A percentile compares a stretch with the other conserved stretches of the same genome.
Evolutionary conservation across 2,797 vertebrate species (phyloP).

Genomic region (Phrynocephalus guinanensis): DNA sequence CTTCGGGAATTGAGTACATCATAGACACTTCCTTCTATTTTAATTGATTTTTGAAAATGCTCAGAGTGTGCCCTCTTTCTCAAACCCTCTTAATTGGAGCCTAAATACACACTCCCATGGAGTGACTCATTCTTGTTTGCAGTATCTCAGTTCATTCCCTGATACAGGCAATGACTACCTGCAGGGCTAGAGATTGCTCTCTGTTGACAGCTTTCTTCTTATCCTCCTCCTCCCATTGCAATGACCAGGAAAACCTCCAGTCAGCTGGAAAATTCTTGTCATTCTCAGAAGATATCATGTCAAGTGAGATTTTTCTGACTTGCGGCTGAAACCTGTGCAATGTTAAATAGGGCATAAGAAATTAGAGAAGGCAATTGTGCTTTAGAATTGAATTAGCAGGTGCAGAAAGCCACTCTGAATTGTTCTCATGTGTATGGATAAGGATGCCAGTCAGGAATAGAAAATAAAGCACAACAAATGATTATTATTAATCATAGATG

Average conservation of each 20-base stretch:
- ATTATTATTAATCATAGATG: neutral
- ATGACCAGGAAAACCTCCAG: constrained; percentile 36
- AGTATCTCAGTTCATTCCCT: constrained; percentile 15
- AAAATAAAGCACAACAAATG: neutral
- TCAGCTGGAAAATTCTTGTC: constrained; percentile 18
- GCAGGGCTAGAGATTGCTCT: constrained; percentile 20
- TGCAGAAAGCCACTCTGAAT: constrained; percentile 10
- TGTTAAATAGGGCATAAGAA: constrained; percentile 32
- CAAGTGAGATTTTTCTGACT: neutral
- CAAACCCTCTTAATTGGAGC: neutral
- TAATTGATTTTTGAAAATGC: neutral
- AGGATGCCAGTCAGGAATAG: neutral
- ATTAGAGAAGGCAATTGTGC: neutral
- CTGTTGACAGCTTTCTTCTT: constrained; percentile 21
- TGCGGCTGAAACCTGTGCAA: constrained; percentile 19
- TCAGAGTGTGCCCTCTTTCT: neutral
- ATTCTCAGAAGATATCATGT: neutral
- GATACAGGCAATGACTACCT: constrained; percentile 44
- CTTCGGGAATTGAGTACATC: neutral
- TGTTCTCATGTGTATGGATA: neutral
- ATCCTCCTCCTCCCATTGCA: constrained; percentile 17
- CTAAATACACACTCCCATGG: neutral
- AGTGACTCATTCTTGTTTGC: constrained; percentile 30
- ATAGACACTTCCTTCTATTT: neutral
- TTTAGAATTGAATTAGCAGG: constrained; percentile 19